Evolutionary conservation across 2,797 vertebrate species (phyloP), one percentile per base, ranked within the genome.

Genomic region (Kryptopterus vitreolus): DNA sequence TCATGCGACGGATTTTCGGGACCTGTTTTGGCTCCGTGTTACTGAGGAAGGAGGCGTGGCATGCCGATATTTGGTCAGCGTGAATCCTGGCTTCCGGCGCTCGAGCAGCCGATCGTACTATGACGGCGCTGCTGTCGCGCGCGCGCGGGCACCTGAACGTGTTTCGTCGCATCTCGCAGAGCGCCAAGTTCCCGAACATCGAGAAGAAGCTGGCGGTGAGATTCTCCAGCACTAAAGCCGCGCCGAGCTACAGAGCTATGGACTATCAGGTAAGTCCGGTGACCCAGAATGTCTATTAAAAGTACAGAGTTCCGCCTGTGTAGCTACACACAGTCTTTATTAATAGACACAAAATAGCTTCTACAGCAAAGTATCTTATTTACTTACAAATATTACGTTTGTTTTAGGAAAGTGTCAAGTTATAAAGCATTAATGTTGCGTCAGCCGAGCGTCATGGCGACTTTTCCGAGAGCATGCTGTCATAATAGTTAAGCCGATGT

Each of bases 181-280:
- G 26, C 46, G 66, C 46, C 2, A 50, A 50, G 66, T 11, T 24
- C 24, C 0, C 4, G 7, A 72, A n/a, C 22, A 16, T 15, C 50
- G n/a, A 5, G 20, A 12, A 57, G 1, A 12, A 57, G 3, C 6
- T 55, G 12, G 11, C 13, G 0, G 6, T 22, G n/a, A 78, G 84
- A 38, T 22, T 65, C 20, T 92, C 83, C 78, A 93, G 89, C 87
- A 91, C 92, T 1, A 86, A 90, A 84, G 79, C 91, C 3, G 93
- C 90, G 0, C 92, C 89, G 1, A 90, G 85, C 0, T 76, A 87
- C 6, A 89, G 90, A 4, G 89, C 88, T 52, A 94, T 94, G 93
- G 93, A 94, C 70, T 94, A 94, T 83, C 93, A 94, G 91, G 94
- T 94, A 81, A 78, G 15, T 22, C 20, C 55, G 50, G 7, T 43